Evolutionary conservation across 2,888 invertebrate genomes (phyloP).

Genomic region (Subacronicta megacephala): DNA sequence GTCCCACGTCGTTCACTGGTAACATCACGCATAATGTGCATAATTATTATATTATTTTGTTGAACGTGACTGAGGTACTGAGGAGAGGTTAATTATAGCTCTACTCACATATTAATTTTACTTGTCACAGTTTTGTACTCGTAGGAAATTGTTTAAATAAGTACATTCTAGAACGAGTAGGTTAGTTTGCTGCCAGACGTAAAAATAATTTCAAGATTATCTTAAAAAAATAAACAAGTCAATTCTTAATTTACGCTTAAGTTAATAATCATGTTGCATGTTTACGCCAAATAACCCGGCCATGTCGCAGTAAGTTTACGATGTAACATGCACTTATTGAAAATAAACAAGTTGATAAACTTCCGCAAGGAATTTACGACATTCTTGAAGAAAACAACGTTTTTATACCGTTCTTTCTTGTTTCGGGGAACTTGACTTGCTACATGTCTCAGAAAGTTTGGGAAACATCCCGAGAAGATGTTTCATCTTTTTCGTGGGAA

Average conservation of each 20-base stretch:
- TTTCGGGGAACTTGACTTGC: slow-evolving; percentile 19
- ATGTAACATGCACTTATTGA: slow-evolving; percentile 44
- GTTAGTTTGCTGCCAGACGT: slow-evolving; percentile 16
- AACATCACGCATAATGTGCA: slow-evolving; percentile 53
- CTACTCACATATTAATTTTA: slow-evolving; percentile 27
- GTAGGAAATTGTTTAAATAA: slow-evolving; percentile 17
- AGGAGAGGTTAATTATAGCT: slow-evolving; percentile 40
- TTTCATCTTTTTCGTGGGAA: slow-evolving; percentile 1
- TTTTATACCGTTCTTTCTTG: slow-evolving; percentile 33
- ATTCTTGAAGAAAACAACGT: slow-evolving; percentile 40
- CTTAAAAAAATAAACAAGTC: neutral
- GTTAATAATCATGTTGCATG: slow-evolving; percentile 39
- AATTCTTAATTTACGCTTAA: slow-evolving; percentile 3
- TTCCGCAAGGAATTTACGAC: slow-evolving; percentile 38
- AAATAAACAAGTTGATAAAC: slow-evolving; percentile 38
- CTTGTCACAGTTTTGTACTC: slow-evolving; percentile 23
- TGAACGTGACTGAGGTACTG: slow-evolving; percentile 56
- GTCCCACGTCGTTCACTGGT: slow-evolving; percentile 42
- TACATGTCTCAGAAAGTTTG: slow-evolving; percentile 7
- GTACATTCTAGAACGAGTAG: neutral
- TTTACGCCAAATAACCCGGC: slow-evolving; percentile 18
- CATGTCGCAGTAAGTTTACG: slow-evolving; percentile 28
- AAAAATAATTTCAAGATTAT: neutral
- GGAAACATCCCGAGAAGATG: slow-evolving; percentile 6
- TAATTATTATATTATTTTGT: slow-evolving; percentile 57